Percentiles rank a stretch among this genome's conserved stretches.
Conservation (phyloP, 2,888 invertebrate genomes). For the Aelia acuminata region DNA sequence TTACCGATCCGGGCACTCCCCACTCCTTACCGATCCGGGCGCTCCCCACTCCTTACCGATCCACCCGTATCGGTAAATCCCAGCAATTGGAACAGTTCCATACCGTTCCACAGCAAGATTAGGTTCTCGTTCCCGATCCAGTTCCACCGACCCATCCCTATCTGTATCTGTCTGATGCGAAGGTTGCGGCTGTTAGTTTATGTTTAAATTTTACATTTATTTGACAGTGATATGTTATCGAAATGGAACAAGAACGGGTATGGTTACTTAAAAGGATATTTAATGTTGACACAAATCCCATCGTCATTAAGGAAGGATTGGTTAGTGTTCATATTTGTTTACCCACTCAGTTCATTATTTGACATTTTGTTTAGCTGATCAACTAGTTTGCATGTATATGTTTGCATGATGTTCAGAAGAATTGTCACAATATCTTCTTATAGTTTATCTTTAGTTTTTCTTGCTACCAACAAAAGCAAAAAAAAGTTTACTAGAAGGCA, state of each 20-base stretch:
- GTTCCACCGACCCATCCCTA: too few relatives aligned
- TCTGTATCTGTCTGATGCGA: background rate
- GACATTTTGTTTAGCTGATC: background rate
- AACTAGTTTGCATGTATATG: background rate
- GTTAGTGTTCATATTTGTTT: constrained; percentile 9
- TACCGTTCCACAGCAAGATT: too few relatives aligned
- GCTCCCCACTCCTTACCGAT: too few relatives aligned
- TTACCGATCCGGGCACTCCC: too few relatives aligned
- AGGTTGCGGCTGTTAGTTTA: background rate
- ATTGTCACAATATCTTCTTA: background rate
- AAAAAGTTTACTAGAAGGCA: too few relatives aligned
- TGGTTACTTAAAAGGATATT: constrained; percentile 50
- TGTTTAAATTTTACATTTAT: background rate
- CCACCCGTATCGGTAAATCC: too few relatives aligned
- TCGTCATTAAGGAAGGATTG: constrained; percentile 34
- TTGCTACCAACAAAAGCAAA: background rate
- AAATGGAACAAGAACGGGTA: constrained; percentile 35
- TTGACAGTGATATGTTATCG: background rate
- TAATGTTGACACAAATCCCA: background rate
- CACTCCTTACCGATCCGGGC: too few relatives aligned
- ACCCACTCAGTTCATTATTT: background rate
- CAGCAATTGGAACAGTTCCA: too few relatives aligned
- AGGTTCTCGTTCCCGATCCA: too few relatives aligned
- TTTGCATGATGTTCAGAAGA: background rate
- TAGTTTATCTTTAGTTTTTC: background rate